Percentiles rank a stretch among this genome's conserved stretches.
Evolutionary conservation across 2,797 vertebrate genomes (phyloP).

Genomic region (Anguilla anguilla): DNA sequence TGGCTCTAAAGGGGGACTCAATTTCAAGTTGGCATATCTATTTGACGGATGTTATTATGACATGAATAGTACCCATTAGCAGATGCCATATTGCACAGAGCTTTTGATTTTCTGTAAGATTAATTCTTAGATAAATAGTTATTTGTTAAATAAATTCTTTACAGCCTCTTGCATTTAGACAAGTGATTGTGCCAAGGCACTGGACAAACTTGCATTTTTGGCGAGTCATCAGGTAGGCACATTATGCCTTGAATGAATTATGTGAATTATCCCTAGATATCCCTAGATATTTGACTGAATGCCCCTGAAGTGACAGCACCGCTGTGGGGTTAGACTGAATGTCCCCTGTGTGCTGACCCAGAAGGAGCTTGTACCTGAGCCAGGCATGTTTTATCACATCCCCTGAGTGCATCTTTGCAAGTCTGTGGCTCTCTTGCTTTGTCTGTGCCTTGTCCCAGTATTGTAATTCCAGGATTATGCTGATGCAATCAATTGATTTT

Average conservation of each 20-base stretch:
- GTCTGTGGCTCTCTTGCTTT: background rate
- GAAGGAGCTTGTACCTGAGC: background rate
- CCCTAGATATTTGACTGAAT: background rate
- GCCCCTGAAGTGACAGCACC: background rate
- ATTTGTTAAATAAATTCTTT: conserved; percentile 42
- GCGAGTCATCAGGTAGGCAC: background rate
- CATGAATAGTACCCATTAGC: conserved; percentile 25
- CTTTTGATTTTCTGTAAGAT: conserved; percentile 37
- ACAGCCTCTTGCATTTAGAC: conserved; percentile 23
- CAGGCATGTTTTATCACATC: background rate
- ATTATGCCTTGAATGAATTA: background rate
- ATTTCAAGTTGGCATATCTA: conserved; percentile 3
- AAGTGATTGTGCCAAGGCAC: background rate
- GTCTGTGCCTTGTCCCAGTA: background rate
- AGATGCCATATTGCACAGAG: conserved; percentile 35
- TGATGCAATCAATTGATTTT: background rate
- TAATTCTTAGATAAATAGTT: conserved; percentile 56
- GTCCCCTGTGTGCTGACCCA: background rate
- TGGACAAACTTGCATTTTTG: conserved; percentile 43
- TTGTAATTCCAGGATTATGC: conserved; percentile 3
- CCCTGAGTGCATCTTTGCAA: background rate
- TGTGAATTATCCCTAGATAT: background rate
- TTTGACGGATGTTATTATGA: background rate
- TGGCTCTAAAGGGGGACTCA: background rate
- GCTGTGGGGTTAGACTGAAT: background rate